Conservation (phyloP, 2,797 vertebrate species). For the Coregonus suidteri region DNA sequence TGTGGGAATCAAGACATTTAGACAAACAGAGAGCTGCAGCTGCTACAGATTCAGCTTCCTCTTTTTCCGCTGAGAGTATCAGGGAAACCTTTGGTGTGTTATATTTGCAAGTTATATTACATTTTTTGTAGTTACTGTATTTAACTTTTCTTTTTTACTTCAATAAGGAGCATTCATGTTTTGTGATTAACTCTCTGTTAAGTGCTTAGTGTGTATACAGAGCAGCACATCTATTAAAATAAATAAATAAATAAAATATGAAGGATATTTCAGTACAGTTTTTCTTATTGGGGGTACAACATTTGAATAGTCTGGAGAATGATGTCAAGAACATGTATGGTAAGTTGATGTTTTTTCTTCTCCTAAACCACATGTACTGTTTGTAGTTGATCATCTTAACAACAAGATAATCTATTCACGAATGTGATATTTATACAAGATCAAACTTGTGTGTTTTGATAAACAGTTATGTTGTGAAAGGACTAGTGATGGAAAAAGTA, state of each 20-base stretch:
- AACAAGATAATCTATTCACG: background rate
- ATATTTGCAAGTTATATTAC: background rate
- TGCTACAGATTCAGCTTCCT: too few relatives aligned
- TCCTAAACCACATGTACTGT: background rate
- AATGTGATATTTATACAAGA: background rate
- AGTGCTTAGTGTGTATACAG: background rate
- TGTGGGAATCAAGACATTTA: too few relatives aligned
- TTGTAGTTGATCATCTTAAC: background rate
- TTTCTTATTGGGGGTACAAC: background rate
- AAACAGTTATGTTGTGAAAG: background rate
- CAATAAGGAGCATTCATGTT: background rate
- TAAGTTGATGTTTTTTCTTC: constrained; percentile 32
- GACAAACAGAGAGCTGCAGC: too few relatives aligned
- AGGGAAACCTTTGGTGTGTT: too few relatives aligned
- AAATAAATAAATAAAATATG: background rate
- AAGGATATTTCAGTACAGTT: background rate
- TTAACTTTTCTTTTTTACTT: background rate
- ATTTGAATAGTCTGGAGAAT: constrained; percentile 30
- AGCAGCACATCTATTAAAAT: background rate
- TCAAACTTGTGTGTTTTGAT: background rate
- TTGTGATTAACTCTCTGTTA: background rate
- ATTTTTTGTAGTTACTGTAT: background rate
- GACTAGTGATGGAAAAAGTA: too few relatives aligned
- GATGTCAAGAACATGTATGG: constrained; percentile 50
- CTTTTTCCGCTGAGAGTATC: too few relatives aligned